Conservation (phyloP, 2,888 invertebrate genomes). For the Agelastica alni region DNA sequence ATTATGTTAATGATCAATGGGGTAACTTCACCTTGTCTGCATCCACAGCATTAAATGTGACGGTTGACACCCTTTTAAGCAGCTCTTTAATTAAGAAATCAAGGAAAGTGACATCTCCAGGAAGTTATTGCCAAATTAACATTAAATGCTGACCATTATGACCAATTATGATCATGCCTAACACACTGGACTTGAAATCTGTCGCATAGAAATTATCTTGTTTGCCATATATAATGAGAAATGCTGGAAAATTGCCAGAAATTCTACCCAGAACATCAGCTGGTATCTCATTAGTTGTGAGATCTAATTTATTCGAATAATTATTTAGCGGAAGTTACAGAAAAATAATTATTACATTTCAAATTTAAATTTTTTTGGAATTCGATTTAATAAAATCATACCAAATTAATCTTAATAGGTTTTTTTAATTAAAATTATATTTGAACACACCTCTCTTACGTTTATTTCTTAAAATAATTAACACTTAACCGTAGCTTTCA, state of each 20-base stretch:
- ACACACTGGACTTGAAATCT: constrained; percentile 21
- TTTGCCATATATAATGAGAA: constrained; percentile 9
- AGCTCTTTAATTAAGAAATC: constrained; percentile 46
- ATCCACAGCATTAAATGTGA: constrained; percentile 17
- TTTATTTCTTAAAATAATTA: no score
- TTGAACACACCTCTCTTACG: no score
- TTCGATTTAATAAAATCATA: no score
- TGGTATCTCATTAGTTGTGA: neutral
- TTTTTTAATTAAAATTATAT: no score
- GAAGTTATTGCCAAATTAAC: constrained; percentile 48
- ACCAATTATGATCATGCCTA: constrained; percentile 44
- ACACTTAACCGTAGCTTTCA: no score
- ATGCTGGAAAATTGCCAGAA: constrained; percentile 23
- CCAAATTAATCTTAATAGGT: no score
- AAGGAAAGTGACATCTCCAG: constrained; percentile 42
- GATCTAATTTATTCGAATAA: no score
- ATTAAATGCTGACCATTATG: constrained; percentile 50
- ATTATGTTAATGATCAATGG: neutral
- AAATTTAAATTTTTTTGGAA: no score
- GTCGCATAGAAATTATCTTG: constrained; percentile 20
- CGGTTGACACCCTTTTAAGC: constrained; percentile 17
- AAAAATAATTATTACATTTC: no score
- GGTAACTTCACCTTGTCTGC: no score
- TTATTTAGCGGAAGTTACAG: no score
- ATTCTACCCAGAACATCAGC: neutral